These are phyloP conservation scores for Ectropis crepuscularia DNA, from an alignment of 2,888 invertebrate genomes.

Conservation along the genomic window DNA sequence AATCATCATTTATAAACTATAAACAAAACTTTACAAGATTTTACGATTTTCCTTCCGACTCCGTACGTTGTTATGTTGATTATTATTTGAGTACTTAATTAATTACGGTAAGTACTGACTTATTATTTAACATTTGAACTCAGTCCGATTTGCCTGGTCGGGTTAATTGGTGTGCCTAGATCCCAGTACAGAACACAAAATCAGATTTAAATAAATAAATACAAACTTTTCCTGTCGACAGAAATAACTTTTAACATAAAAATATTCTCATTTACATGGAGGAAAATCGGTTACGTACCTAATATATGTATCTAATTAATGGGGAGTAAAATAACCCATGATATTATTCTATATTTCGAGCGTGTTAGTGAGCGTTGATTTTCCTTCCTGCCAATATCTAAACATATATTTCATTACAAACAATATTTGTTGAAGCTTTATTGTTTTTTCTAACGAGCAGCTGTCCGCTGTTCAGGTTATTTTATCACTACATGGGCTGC, in stretches of 20 bases:
- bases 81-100: background rate
- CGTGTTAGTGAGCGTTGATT: background rate
- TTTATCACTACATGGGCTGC: too few relatives aligned
- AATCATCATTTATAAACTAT: too few relatives aligned
- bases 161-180: background rate
- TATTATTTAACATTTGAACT: background rate
- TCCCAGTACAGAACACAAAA: background rate
- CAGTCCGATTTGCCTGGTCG: background rate
- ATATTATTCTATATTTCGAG: slow-evolving; percentile 19
- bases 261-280: slow-evolving; percentile 4
- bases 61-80: background rate
- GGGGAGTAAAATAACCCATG: slow-evolving; percentile 24
- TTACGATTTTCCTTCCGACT: too few relatives aligned
- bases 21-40: too few relatives aligned
- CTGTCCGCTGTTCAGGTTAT: too few relatives aligned
- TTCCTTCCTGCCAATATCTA: slow-evolving; percentile 20
- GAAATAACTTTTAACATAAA: background rate
- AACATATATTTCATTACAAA: background rate
- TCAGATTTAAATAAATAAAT: background rate
- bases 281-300: slow-evolving; percentile 15
- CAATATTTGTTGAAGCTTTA: too few relatives aligned
- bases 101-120: background rate
- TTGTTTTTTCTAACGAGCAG: too few relatives aligned
- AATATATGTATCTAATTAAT: slow-evolving; percentile 15
- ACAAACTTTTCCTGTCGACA: slow-evolving; percentile 5